A percentile compares a stretch with the other conserved stretches of the same genome.
Conservation (phyloP, 1,140 invertebrate species). For the Papilio dardanus region DNA sequence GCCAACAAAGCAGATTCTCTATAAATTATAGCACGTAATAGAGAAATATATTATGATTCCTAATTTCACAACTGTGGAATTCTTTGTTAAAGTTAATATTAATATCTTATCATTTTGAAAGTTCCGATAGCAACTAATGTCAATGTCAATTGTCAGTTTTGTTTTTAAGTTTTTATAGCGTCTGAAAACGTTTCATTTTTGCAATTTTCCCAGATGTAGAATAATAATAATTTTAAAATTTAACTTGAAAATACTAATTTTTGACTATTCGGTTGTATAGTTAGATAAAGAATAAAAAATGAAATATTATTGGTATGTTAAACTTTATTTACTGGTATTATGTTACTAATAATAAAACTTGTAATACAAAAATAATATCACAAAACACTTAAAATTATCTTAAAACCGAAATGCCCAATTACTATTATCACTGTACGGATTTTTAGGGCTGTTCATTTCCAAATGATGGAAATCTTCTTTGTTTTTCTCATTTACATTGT, state of each 20-base stretch:
- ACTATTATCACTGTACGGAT: neutral
- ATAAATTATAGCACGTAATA: neutral
- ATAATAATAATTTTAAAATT: too few relatives aligned
- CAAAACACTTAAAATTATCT: neutral
- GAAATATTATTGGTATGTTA: neutral
- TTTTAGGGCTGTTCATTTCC: neutral
- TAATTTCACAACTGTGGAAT: neutral
- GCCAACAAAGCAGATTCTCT: neutral
- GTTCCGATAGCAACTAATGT: slow-evolving; percentile 4
- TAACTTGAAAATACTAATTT: too few relatives aligned
- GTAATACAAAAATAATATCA: neutral
- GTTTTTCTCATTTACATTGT: slow-evolving; percentile 3
- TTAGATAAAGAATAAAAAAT: neutral
- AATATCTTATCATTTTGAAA: neutral
- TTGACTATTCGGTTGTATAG: too few relatives aligned
- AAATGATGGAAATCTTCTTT: neutral
- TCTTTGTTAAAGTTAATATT: slow-evolving; percentile 8
- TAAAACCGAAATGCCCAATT: neutral
- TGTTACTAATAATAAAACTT: neutral
- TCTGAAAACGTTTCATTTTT: neutral
- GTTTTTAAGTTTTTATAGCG: neutral
- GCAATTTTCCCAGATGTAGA: neutral
- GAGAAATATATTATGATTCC: neutral
- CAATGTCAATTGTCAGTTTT: neutral
- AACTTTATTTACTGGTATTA: neutral